These are phyloP conservation scores for Morinoia aosen DNA, from an alignment of 2,888 invertebrate species.

Conservation along the genomic window DNA sequence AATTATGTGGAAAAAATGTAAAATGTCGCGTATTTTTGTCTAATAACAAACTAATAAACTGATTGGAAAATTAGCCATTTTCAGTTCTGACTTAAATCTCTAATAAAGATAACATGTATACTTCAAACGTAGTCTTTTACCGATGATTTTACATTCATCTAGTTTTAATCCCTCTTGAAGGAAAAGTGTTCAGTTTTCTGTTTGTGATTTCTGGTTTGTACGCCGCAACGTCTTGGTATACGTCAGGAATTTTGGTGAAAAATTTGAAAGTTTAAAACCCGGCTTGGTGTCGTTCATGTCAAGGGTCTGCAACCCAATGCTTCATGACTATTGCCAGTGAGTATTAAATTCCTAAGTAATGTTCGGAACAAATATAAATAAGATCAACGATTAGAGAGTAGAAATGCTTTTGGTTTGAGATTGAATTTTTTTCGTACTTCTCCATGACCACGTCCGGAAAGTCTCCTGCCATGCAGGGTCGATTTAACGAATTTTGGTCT, in stretches of 20 bases:
- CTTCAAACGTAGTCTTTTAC: not conserved
- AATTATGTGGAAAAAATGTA: conserved; percentile 76
- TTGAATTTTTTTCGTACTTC: too few relatives aligned
- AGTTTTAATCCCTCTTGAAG: not conserved
- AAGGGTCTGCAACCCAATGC: not conserved
- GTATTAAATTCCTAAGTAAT: not conserved
- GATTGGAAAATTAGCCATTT: not conserved
- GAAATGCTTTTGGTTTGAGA: not conserved
- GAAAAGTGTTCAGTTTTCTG: not conserved
- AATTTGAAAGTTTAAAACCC: not conserved
- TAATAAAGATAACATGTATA: not conserved
- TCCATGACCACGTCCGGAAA: not conserved
- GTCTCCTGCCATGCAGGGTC: not conserved
- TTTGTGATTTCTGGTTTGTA: not conserved
- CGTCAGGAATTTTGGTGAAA: not conserved
- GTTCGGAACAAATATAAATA: not conserved
- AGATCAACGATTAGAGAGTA: not conserved
- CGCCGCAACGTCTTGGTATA: not conserved
- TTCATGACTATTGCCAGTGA: not conserved
- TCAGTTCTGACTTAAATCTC: not conserved
- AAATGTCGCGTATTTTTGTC: conserved; percentile 23
- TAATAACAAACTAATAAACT: not conserved
- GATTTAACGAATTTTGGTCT: not conserved
- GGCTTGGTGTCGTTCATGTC: not conserved
- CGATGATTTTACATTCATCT: not conserved